phyloP scores from a whole-genome alignment of 2,888 invertebrate genomes.

The Limnephilus lunatus region DNA sequence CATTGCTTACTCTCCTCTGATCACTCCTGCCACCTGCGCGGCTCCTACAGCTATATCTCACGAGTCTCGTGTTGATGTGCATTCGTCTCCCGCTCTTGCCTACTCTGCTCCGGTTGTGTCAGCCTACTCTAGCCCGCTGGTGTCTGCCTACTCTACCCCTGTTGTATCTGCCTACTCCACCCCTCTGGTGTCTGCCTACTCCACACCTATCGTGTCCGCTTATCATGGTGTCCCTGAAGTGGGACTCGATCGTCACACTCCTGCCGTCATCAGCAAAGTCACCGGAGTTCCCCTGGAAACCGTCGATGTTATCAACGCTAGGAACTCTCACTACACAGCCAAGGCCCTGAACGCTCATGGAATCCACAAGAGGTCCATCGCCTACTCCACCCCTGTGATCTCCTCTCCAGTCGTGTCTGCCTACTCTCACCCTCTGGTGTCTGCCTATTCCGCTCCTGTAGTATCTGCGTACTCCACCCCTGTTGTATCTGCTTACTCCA shows the following conservation, averaged over 20 bases:
- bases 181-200: constrained; percentile 69
- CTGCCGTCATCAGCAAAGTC: constrained; percentile 75
- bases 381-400: constrained; percentile 67
- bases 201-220: constrained; percentile 53
- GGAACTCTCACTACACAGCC: constrained; percentile 75
- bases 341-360: constrained; percentile 73
- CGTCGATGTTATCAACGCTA: constrained; percentile 75
- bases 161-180: constrained; percentile 60
- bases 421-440: constrained; percentile 72
- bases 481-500: constrained; percentile 67
- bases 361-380: constrained; percentile 61
- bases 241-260: constrained; percentile 75
- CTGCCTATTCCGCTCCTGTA: constrained; percentile 75
- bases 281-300: constrained; percentile 76
- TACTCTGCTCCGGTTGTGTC: constrained; percentile 69
- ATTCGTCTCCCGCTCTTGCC: constrained; percentile 70
- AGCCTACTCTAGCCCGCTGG: constrained; percentile 68
- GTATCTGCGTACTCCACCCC: constrained; percentile 68
- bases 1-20: constrained; percentile 68
- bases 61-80: constrained; percentile 69
- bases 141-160: constrained; percentile 63
- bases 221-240: constrained; percentile 68
- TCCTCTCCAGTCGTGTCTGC: constrained; percentile 69
- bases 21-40: constrained; percentile 14
- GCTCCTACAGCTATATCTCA: constrained; percentile 70